These are phyloP conservation scores for Lucilia sericata DNA, from an alignment of 1,140 invertebrate species.

Conservation along the genomic window DNA sequence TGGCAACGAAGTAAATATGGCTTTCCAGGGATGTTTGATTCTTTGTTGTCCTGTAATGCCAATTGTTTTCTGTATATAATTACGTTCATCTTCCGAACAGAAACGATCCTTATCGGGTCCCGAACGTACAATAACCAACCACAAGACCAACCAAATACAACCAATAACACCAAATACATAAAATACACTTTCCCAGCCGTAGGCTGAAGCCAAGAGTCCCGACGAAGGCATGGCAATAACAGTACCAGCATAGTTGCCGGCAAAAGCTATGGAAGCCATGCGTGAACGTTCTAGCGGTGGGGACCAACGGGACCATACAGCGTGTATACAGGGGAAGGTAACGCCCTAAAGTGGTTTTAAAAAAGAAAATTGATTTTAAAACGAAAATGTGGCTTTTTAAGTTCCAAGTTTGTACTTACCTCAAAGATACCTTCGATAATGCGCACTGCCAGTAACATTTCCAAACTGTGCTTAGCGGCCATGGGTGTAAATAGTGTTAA, in stretches of 20 bases:
- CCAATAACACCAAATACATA: constrained; percentile 87
- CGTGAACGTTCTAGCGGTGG: constrained; percentile 84
- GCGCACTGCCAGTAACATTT: constrained; percentile 79
- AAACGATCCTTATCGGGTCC: constrained; percentile 81
- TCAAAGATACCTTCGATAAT: constrained; percentile 91
- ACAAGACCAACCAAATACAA: constrained; percentile 78
- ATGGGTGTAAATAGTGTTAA: constrained; percentile 86
- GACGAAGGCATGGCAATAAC: constrained; percentile 83
- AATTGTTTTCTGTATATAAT: constrained; percentile 76
- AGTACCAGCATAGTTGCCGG: constrained; percentile 85
- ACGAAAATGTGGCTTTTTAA: too few species aligned
- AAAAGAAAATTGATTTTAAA: neutral
- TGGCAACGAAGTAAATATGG: constrained; percentile 83
- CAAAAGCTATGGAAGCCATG: constrained; percentile 82
- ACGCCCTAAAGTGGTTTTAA: constrained; percentile 77
- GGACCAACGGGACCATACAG: constrained; percentile 90
- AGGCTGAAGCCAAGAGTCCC: constrained; percentile 77
- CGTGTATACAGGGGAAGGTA: constrained; percentile 90
- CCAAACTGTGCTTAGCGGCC: constrained; percentile 78
- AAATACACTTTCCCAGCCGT: constrained; percentile 90
- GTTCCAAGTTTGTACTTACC: constrained; percentile 69
- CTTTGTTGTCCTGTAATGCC: constrained; percentile 61
- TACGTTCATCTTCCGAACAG: constrained; percentile 80
- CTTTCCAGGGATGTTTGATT: constrained; percentile 81
- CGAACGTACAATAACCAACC: constrained; percentile 80